Base-by-base conservation (phyloP, 2,113 vertebrate species). In the Perca fluviatilis region DNA sequence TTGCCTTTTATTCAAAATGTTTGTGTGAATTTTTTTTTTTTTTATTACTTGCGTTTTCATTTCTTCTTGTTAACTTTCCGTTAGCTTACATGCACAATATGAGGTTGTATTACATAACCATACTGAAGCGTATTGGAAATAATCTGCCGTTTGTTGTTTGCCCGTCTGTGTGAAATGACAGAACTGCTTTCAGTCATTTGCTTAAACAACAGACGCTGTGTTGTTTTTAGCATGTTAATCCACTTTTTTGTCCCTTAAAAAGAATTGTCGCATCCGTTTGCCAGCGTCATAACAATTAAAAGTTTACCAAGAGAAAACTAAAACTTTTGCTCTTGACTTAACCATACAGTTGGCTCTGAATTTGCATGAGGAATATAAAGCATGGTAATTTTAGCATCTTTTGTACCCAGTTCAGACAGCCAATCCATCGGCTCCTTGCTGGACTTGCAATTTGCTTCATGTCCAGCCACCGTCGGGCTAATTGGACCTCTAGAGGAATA, bases 401-500 rank as follows among this genome's bases (percentile, higher is more conserved):
- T 91, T 87, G 61, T 85, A 72, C 69, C 65, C 50, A 50, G 36
- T 62, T 77, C 15, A 40, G 71, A 36, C 51, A 36, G 80, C 61
- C 69, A 75, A 53, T 76, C 70, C 62, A 53, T 72, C 74, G 62
- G 64, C 77, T 74, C 43, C 70, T 77, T 57, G 72, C 73, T 49
- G 33, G 25, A 84, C 73, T 54, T 25, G 47, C 13, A 14, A 53
- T 79, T 80, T 23, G 84, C 91, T 93, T 93, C 80, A 93, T 90
- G 87, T 86, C 64, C 64, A 64, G 87, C 91, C 92, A 93, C 70
- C n/a, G 40, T 36, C 8, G 40, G 27, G 27, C 74, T 93, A 93
- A 93, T 93, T 93, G 89, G 87, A 89, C 85, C 92, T 91, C 91
- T 12, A 61, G 92, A 93, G 92, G 66, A 91, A 90, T 89, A 87